Conservation (phyloP, 1,140 invertebrate genomes). For the Pemphigus obesinymphae region DNA sequence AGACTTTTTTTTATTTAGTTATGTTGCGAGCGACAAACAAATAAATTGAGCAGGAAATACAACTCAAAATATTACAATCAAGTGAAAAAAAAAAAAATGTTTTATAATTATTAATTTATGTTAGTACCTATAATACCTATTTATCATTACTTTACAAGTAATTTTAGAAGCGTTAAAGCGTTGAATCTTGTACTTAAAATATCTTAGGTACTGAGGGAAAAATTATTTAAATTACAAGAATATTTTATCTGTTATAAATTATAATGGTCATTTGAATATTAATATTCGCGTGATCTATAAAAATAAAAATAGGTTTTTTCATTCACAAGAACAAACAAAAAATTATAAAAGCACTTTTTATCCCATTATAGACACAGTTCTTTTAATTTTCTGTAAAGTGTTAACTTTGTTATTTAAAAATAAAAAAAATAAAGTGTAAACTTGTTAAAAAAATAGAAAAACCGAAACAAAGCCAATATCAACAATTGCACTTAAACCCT, state of each 20-base stretch:
- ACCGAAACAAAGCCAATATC: not conserved
- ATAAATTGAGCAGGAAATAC: not conserved
- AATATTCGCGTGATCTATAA: not conserved
- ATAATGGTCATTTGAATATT: not conserved
- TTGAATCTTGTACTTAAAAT: not conserved
- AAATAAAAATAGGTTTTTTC: slow-evolving; percentile 7
- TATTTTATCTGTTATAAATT: too few relatives aligned
- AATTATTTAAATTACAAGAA: not conserved
- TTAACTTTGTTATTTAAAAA: not conserved
- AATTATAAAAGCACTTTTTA: not conserved
- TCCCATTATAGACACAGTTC: not conserved
- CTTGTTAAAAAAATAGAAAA: not conserved
- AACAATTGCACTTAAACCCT: not conserved
- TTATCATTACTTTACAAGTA: not conserved
- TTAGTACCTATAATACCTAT: not conserved
- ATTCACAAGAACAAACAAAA: not conserved
- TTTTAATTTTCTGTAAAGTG: not conserved
- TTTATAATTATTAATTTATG: not conserved
- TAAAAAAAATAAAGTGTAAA: too few relatives aligned
- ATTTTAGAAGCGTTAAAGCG: not conserved
- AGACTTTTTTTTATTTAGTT: too few relatives aligned
- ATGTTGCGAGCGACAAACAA: not conserved
- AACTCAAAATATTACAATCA: not conserved
- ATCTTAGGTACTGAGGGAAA: not conserved
- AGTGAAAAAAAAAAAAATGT: not conserved